Evolutionary conservation across 2,797 vertebrate species (phyloP), one percentile per base, ranked within the genome.

Genomic region (Pitangus sulphuratus): DNA sequence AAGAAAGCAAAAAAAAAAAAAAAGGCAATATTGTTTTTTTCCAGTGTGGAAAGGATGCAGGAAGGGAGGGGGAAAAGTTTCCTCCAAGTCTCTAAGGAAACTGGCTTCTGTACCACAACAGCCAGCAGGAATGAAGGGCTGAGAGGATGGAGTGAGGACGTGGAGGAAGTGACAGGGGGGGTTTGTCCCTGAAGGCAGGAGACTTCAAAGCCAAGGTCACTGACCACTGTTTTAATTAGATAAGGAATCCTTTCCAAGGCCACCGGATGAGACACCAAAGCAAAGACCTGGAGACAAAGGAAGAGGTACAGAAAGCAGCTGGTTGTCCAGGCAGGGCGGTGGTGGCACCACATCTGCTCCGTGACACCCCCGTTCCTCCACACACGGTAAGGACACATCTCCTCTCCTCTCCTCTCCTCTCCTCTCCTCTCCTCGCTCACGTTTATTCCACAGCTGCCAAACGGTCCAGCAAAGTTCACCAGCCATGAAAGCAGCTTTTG

Each of bases 31-130:
- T 66, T 64, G 57, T 95, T 96, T 96, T 90, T 92, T 93, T 89
- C 44, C 87, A 96, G 92, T 66, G 77, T 26, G 90, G 82, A 96
- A 94, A 96, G 75, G 84, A 97, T 91, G 80, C 68, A 97, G 96
- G 91, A 88, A 93, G 57, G 90, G 89, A 97, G 45, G 72, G 31
- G 66, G 39, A 17, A 85, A 94, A 90, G 76, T 85, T 66, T 87
- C 83, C 92, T 94, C 45, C 62, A 39, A 28, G 65, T 87, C 90
- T 94, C 91, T 96, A 65, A 92, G 88, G 93, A 80, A 88, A 93
- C 56, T 53, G 70, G 64, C 33, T 90, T 44, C 35, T 4, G 47
- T 74, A 84, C 7, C 44, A 61, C 60, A 95, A 80, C 68, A 80
- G 24, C 53, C 15, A 0, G 53, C 64, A 89, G 5, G 2, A 78